These are phyloP conservation scores for Drosophila simulans DNA, from an alignment of 1,140 invertebrate species.

Conservation along the genomic window DNA sequence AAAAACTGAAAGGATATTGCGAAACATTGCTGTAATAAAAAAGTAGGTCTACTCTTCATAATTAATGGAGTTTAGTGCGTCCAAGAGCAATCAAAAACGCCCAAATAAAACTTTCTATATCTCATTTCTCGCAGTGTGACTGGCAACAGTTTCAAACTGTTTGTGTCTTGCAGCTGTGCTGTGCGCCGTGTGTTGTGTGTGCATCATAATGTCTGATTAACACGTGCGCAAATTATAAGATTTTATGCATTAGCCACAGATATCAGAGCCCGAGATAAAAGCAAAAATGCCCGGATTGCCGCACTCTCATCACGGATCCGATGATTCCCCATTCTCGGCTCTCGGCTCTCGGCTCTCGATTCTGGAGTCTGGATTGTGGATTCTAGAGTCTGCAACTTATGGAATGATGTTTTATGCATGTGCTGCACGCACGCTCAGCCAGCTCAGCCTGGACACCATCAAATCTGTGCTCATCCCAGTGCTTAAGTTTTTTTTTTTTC, in stretches of 20 bases:
- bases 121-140: conserved; percentile 2
- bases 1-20: too few species aligned
- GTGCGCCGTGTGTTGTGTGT: conserved; percentile 48
- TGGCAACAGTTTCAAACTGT: conserved; percentile 28
- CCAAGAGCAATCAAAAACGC: too few species aligned
- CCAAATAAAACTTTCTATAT: not conserved
- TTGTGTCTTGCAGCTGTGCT: conserved; percentile 46
- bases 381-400: conserved; percentile 27
- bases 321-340: conserved; percentile 5
- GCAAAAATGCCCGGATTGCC: conserved; percentile 70
- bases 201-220: conserved; percentile 79
- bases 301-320: conserved; percentile 48
- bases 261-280: conserved; percentile 74
- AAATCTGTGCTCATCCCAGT: conserved; percentile 13
- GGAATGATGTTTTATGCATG: conserved; percentile 71
- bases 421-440: conserved; percentile 66
- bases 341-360: not conserved
- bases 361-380: conserved; percentile 1
- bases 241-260: conserved; percentile 83
- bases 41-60: too few species aligned
- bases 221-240: conserved; percentile 83
- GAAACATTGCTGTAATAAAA: too few species aligned
- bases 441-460: conserved; percentile 42
- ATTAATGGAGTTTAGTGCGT: too few species aligned
- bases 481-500: conserved; percentile 22